A percentile compares a stretch with the other conserved stretches of the same genome.
Evolutionary conservation across 2,113 vertebrate genomes (phyloP).

Genomic region (Mesembrinibis cayennensis): DNA sequence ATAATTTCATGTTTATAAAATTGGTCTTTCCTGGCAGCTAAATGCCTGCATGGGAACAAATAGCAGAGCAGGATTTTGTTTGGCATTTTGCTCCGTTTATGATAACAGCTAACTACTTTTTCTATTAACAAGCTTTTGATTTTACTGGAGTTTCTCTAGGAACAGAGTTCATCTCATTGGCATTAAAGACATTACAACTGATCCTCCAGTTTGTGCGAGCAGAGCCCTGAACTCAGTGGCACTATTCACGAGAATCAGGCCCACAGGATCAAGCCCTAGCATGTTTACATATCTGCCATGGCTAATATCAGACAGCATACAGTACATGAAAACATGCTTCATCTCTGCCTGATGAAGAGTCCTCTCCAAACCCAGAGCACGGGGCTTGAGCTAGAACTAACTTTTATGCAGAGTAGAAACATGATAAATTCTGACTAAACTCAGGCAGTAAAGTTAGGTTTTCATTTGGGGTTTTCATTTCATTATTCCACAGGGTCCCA

Average conservation of each 20-base stretch:
- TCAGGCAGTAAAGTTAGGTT: background rate
- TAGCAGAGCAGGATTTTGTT: background rate
- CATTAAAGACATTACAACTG: background rate
- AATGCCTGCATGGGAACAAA: conserved; percentile 33
- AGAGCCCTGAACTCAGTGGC: background rate
- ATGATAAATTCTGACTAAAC: background rate
- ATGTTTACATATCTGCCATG: background rate
- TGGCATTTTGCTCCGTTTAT: conserved; percentile 26
- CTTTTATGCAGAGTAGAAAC: background rate
- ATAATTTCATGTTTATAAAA: conserved; percentile 53
- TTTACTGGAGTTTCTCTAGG: background rate
- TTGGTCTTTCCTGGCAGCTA: conserved; percentile 52
- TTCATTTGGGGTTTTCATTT: background rate
- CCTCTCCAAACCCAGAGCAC: background rate
- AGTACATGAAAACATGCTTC: background rate
- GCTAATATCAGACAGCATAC: background rate
- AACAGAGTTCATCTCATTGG: background rate
- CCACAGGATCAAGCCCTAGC: background rate
- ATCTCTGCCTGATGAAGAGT: background rate
- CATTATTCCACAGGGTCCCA: background rate
- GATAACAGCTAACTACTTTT: background rate
- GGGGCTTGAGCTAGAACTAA: background rate
- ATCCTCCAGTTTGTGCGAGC: background rate
- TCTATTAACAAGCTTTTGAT: conserved; percentile 11
- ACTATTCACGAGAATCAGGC: background rate